These are phyloP conservation scores for Odontophorus gujanensis DNA, from an alignment of 2,113 vertebrate genomes.

Conservation along the genomic window DNA sequence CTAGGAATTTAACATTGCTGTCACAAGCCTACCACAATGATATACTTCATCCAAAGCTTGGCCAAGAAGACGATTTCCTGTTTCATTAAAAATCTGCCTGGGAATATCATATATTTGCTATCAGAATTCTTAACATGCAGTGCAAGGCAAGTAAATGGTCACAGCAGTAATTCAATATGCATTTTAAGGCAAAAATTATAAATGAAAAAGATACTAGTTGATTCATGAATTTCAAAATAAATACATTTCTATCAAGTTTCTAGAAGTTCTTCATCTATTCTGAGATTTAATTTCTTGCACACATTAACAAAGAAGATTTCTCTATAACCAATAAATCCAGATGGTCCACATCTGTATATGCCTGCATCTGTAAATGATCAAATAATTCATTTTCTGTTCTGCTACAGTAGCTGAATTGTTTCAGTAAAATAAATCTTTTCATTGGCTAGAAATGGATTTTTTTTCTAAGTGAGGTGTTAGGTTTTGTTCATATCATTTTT, in stretches of 20 bases:
- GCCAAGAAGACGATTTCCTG: neutral
- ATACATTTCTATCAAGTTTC: neutral
- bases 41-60: neutral
- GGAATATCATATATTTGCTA: neutral
- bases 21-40: neutral
- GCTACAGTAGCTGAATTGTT: neutral
- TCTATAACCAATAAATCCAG: neutral
- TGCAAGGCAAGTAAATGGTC: neutral
- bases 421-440: neutral
- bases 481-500: neutral
- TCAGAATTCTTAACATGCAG: neutral
- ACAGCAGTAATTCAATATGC: neutral
- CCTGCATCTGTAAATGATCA: neutral
- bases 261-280: neutral
- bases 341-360: neutral
- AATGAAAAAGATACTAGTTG: neutral
- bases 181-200: neutral
- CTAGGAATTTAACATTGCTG: neutral
- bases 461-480: neutral
- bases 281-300: neutral
- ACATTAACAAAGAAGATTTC: neutral
- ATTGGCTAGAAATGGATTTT: neutral
- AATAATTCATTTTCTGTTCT: neutral
- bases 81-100: slow-evolving; percentile 5
- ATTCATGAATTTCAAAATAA: neutral